Evolutionary conservation across 2,797 vertebrate genomes (phyloP), one percentile per base, ranked within the genome.

Genomic region (Lagorchestes hirsutus): DNA sequence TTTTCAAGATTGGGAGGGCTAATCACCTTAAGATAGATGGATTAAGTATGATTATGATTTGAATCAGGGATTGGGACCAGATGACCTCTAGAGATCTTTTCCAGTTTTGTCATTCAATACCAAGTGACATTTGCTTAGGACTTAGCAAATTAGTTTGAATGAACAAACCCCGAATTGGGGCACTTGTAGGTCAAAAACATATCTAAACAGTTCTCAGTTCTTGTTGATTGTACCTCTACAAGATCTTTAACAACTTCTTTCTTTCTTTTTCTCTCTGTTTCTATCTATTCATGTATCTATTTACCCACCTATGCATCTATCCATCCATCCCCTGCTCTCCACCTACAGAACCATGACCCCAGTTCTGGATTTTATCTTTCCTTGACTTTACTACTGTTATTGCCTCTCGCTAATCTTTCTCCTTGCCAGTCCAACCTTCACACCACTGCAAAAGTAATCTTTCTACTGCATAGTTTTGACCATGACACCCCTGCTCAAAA

Each of bases 1-100:
- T 92, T 95, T 40, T 95, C 29, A 91, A 90, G 57, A 92, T 46
- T 28, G 22, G 92, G 52, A 55, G 90, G 91, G 54, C 22, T 82
- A 94, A 57, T 24, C 34, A 29, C 31, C 74, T 90, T 62, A 54
- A 82, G 55, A 74, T 31, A 40, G 22, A 50, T 0, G 11, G 91
- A n/a, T 57, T 24, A 90, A 54, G 90, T 5, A 74, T 56, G 13
- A 14, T n/a, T 55, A 34, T 12, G 82, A 54, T 93, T 28, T 55
- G 94, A 40, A 12, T 62, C n/a, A 54, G 87, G 0, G 52, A 87
- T 11, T 54, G 54, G 59, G 55, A 46, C 55, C 40, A 50, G 54
- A 6, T 29, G 55, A 24, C 46, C 5, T 2, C 27, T 5, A 14
- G 31, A 54, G 57, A 31, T 50, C 57, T 57, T 10, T 87, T 87